Evolutionary conservation across 1,140 invertebrate species (phyloP).

Genomic region (Nebria ingens): DNA sequence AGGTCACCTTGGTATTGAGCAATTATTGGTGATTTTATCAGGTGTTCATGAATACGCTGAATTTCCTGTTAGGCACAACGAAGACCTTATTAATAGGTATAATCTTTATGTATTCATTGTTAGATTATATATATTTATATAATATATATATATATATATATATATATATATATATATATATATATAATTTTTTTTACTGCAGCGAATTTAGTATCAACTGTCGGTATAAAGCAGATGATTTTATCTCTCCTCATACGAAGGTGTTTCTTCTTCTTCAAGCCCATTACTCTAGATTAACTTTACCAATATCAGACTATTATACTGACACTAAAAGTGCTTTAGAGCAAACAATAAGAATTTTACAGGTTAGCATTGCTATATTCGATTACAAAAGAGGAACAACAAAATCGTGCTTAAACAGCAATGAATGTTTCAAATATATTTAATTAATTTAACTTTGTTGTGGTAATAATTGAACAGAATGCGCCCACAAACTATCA

Average conservation of each 20-base stretch:
- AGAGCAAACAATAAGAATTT: constrained; percentile 89
- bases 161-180: no score
- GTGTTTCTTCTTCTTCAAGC: constrained; percentile 88
- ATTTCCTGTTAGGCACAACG: constrained; percentile 95
- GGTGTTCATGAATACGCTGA: constrained; percentile 86
- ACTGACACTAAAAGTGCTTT: constrained; percentile 95
- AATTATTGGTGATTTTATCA: constrained; percentile 72
- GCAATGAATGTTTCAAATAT: constrained; percentile 14
- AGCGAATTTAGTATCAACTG: constrained; percentile 52
- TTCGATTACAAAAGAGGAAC: constrained; percentile 2
- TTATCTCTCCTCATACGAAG: constrained; percentile 90
- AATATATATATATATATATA: no score
- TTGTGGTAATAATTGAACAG: constrained; percentile 9
- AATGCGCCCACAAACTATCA: no score
- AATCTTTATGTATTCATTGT: no score
- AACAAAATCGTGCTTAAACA: no score
- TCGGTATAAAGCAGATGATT: constrained; percentile 58
- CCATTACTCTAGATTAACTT: constrained; percentile 68
- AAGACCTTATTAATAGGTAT: constrained; percentile 88
- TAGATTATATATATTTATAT: no score
- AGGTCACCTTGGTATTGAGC: constrained; percentile 48
- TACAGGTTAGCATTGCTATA: constrained; percentile 58
- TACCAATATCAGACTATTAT: constrained; percentile 89
- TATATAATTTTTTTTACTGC: background rate
- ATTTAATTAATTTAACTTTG: constrained; percentile 15